Evolutionary conservation across 2,797 vertebrate species (phyloP).

Genomic region (Neosilurus hyrtlii): DNA sequence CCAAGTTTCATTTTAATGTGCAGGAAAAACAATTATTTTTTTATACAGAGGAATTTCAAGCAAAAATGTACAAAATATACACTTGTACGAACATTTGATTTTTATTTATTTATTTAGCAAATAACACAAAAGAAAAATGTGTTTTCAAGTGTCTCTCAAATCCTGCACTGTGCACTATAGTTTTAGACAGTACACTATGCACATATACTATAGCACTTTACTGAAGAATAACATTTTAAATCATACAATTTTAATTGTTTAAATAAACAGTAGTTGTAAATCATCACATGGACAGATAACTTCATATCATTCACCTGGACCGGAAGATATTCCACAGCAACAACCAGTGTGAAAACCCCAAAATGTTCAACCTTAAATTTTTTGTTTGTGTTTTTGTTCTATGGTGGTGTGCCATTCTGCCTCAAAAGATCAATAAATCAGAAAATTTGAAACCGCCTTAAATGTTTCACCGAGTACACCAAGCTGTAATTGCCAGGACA

Average conservation of each 20-base stretch:
- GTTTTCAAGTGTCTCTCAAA: not conserved
- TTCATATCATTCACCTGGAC: not conserved
- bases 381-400: not conserved
- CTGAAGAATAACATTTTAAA: not conserved
- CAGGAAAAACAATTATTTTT: not conserved
- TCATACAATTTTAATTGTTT: not conserved
- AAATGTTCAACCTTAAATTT: not conserved
- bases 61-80: constrained; percentile 22
- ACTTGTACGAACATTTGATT: not conserved
- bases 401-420: not conserved
- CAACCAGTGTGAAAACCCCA: not conserved
- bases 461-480: not conserved
- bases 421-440: not conserved
- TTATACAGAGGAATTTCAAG: not conserved
- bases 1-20: constrained; percentile 5
- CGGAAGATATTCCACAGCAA: not conserved
- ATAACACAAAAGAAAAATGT: not conserved
- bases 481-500: not conserved
- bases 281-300: not conserved
- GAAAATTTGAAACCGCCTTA: not conserved
- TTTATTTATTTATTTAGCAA: not conserved
- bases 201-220: not conserved
- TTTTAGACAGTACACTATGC: no score
- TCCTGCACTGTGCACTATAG: not conserved
- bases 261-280: not conserved